Percentiles rank a stretch among this genome's conserved stretches.
phyloP scores from a whole-genome alignment of 2,113 vertebrate species.

The Leuciscus idus region DNA sequence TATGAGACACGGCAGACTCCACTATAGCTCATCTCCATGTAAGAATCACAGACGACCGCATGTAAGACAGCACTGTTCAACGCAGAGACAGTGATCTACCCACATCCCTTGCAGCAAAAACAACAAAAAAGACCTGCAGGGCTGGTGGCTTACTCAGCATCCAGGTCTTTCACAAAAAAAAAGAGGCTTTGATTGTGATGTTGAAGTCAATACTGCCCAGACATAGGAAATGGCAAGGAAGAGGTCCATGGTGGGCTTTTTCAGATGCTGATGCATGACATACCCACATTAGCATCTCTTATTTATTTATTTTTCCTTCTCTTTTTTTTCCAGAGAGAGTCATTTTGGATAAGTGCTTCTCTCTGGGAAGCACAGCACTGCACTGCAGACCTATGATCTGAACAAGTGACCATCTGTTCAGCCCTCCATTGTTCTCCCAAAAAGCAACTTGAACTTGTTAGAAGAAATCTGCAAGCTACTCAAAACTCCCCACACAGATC shows the following conservation, averaged over 20 bases:
- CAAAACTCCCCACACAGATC: conserved; percentile 14
- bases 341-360: conserved; percentile 53
- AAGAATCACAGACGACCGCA: neutral
- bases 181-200: conserved; percentile 29
- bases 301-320: neutral
- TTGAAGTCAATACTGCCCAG: conserved; percentile 36
- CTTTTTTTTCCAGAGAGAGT: conserved; percentile 30
- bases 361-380: conserved; percentile 49
- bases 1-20: conserved; percentile 7
- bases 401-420: conserved; percentile 58
- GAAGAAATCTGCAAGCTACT: conserved; percentile 20
- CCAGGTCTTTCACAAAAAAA: conserved; percentile 24
- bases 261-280: conserved; percentile 49
- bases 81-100: conserved; percentile 18
- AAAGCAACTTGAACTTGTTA: conserved; percentile 16
- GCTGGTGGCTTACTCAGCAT: conserved; percentile 1
- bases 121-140: conserved; percentile 15
- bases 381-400: conserved; percentile 57
- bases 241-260: conserved; percentile 31
- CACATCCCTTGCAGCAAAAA: conserved; percentile 9
- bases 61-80: neutral
- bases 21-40: conserved; percentile 42
- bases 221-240: conserved; percentile 5
- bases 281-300: conserved; percentile 36
- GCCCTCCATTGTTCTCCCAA: conserved; percentile 14